Conservation (phyloP, 2,888 invertebrate species). For the Nemurella pictetii region DNA sequence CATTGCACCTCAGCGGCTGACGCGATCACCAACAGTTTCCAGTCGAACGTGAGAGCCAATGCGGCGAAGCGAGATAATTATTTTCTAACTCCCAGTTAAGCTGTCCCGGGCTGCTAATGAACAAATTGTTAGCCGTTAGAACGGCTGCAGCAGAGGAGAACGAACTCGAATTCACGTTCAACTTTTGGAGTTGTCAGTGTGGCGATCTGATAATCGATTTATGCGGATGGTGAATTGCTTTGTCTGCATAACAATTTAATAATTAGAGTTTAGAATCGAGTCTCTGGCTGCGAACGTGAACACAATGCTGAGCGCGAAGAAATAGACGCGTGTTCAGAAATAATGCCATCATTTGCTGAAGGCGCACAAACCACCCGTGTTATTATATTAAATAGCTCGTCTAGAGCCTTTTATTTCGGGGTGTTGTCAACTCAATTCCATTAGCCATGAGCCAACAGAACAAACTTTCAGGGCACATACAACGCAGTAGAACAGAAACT, state of each 20-base stretch:
- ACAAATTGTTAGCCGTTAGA: background rate
- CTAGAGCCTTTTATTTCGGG: background rate
- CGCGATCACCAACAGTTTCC: background rate
- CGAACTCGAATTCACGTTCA: background rate
- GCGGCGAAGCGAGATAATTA: background rate
- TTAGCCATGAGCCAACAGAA: background rate
- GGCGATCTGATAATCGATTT: background rate
- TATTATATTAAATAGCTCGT: background rate
- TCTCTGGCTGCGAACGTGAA: too few species aligned
- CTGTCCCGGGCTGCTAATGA: background rate
- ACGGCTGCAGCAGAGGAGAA: background rate
- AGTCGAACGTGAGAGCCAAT: background rate
- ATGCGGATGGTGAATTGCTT: background rate
- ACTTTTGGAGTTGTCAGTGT: background rate
- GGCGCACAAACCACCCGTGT: background rate
- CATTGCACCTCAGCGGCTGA: too few species aligned
- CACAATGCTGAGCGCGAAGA: too few species aligned
- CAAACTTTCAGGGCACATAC: background rate
- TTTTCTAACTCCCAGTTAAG: background rate
- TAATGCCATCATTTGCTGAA: background rate
- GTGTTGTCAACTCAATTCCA: background rate
- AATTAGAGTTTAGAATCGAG: background rate
- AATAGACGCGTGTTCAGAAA: too few species aligned
- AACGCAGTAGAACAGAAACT: background rate
- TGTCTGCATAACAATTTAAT: background rate